Base-by-base conservation (phyloP, 2,888 invertebrate species). In the Agrotis segetum region DNA sequence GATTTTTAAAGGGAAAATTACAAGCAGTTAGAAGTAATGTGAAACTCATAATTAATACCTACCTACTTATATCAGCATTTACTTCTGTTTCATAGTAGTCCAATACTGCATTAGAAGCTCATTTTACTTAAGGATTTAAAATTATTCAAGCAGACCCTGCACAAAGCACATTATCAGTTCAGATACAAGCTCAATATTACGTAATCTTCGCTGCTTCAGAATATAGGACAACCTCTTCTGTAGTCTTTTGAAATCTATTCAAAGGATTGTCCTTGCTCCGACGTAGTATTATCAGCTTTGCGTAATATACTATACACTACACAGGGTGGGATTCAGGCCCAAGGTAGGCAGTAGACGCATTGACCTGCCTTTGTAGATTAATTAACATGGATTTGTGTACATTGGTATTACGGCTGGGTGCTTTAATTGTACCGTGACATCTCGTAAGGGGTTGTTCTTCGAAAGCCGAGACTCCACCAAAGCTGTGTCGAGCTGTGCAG, bases 371-470 rank as follows among this genome's bases (percentile, higher is more conserved):
- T 61, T 69, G 65, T 63, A 52, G 80, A 66, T 78, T 80, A 68
- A 70, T 67, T 60, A 53, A 68, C 61, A 75, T 69, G 62, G 67
- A 74, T 71, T 68, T 79, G 65, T 67, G 67, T 60, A 71, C 17
- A 49, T 69, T 65, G 68, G 79, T 82, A 46, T 64, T 69, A 61
- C 61, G 67, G 44, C 16, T 67, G 59, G 47, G 56, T 75, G 67
- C 19, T 53, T 60, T 66, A 73, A 52, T 71, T 71, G 60, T 59
- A 55, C 50, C 61, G 61, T 70, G 69, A 61, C 44, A 62, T 69
- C 82, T 75, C 66, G 61, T 78, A 72, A n/a, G 67, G 40, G 24
- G 24, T 24, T 24, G 24, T 24, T 24, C 24, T 24, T 24, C 24
- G 24, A n/a, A n/a, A n/a, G n/a, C n/a, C n/a, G n/a, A n/a, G n/a